Percentiles rank a stretch among this genome's conserved stretches.
phyloP scores from a whole-genome alignment of 2,888 invertebrate species.

The Hymenopus coronatus region DNA sequence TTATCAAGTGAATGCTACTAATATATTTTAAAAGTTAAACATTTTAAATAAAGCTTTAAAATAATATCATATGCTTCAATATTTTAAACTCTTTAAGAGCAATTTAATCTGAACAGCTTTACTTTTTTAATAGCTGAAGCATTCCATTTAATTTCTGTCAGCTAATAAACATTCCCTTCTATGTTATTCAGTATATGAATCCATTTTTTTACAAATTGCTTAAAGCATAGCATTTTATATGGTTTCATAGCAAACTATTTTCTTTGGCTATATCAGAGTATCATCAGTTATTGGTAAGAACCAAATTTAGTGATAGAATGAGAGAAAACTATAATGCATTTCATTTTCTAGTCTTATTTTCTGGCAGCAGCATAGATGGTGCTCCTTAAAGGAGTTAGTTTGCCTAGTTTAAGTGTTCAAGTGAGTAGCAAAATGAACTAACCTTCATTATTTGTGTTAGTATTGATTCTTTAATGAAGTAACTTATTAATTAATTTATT shows the following conservation, averaged over 20 bases:
- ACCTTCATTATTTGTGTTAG: neutral
- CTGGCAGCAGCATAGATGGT: conserved; percentile 4
- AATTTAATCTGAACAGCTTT: neutral
- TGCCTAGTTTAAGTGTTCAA: neutral
- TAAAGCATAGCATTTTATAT: neutral
- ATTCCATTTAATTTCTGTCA: conserved; percentile 20
- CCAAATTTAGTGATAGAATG: neutral
- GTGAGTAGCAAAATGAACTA: neutral
- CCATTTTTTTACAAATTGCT: neutral
- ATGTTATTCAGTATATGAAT: neutral
- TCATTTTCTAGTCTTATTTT: conserved; percentile 13
- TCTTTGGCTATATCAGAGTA: neutral
- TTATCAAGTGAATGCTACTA: neutral
- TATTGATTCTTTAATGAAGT: neutral
- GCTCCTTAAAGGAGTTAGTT: conserved; percentile 4
- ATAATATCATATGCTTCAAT: neutral
- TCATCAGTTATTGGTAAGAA: neutral
- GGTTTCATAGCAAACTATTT: neutral
- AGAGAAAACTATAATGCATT: neutral
- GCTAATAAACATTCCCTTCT: conserved; percentile 11
- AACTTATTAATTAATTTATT: neutral
- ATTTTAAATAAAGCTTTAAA: neutral
- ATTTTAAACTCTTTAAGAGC: neutral
- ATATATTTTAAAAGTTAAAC: neutral
- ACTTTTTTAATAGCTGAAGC: conserved; percentile 5